Conservation (phyloP, 2,888 invertebrate genomes). For the Ctena decussata region DNA sequence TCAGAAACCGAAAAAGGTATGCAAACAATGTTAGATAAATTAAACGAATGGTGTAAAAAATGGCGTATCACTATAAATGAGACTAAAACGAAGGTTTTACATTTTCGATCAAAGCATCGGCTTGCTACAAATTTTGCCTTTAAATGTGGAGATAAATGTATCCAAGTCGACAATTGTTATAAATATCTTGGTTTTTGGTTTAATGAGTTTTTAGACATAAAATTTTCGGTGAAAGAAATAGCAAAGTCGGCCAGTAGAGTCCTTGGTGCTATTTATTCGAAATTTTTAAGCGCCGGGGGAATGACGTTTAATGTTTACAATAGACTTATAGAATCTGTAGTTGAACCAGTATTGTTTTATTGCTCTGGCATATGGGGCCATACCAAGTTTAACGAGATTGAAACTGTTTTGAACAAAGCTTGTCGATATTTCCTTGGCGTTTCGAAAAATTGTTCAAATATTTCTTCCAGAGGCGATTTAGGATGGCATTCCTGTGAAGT, state of each 20-base stretch:
- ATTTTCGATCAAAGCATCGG: too few relatives aligned
- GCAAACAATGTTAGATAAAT: not conserved
- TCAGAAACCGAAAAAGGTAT: too few relatives aligned
- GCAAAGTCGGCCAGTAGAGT: not conserved
- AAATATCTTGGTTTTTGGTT: too few relatives aligned
- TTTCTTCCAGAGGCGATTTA: not conserved
- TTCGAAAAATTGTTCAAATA: not conserved
- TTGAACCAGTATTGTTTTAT: constrained; percentile 7
- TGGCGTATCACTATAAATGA: constrained; percentile 23
- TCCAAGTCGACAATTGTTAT: too few relatives aligned
- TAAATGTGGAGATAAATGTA: too few relatives aligned
- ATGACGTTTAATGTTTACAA: not conserved
- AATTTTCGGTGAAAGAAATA: too few relatives aligned
- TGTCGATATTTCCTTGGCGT: too few relatives aligned
- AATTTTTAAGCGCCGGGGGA: not conserved
- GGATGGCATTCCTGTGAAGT: constrained; percentile 6
- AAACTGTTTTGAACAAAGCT: not conserved
- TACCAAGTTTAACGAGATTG: too few relatives aligned
- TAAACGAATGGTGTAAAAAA: constrained; percentile 4
- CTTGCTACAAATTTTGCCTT: too few relatives aligned
- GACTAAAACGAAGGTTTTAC: not conserved
- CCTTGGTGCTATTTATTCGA: not conserved
- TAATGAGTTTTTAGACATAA: too few relatives aligned
- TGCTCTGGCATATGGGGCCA: not conserved
- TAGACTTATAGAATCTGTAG: not conserved